A percentile compares a stretch with the other conserved stretches of the same genome.
phyloP scores from a whole-genome alignment of 64 coral and sea anemone species.

The Montipora sp. region DNA sequence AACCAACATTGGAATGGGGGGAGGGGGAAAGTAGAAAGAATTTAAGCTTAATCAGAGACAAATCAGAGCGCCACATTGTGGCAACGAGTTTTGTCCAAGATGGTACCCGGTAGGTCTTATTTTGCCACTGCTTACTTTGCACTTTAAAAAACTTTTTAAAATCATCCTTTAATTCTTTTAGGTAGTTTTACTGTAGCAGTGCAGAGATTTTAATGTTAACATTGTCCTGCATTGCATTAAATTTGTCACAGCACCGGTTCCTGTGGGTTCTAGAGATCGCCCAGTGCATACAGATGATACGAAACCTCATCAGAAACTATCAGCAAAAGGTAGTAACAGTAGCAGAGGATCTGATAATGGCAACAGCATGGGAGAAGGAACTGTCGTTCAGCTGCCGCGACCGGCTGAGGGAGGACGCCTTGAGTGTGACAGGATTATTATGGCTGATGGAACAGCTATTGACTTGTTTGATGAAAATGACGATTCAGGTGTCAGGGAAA shows the following conservation, averaged over 20 bases:
- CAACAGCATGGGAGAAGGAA: constrained; percentile 42
- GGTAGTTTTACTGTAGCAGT: too few relatives aligned
- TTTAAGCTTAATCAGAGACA: too few relatives aligned
- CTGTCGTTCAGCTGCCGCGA: constrained; percentile 68
- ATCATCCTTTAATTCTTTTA: too few relatives aligned
- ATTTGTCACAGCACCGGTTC: not conserved
- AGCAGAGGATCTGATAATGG: constrained; percentile 39
- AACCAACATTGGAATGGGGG: too few relatives aligned
- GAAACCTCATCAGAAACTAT: not conserved
- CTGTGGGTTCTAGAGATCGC: not conserved
- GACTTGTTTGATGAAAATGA: constrained; percentile 86
- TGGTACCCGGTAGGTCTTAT: too few relatives aligned
- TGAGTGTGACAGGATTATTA: constrained; percentile 85
- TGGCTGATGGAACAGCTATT: constrained; percentile 93
- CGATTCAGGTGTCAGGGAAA: constrained; percentile 60
- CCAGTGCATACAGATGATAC: constrained; percentile 11
- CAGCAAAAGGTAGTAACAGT: constrained; percentile 25
- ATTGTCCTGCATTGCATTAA: not conserved
- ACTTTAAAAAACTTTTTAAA: too few relatives aligned
- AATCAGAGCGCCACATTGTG: too few relatives aligned
- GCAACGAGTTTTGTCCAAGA: too few relatives aligned
- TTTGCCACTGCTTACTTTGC: too few relatives aligned
- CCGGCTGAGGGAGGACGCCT: constrained; percentile 71
- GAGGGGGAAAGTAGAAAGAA: too few relatives aligned
- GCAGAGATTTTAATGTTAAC: too few relatives aligned